Evolutionary conservation across 2,113 vertebrate species (phyloP).

Genomic region (Stictonetta naevosa): DNA sequence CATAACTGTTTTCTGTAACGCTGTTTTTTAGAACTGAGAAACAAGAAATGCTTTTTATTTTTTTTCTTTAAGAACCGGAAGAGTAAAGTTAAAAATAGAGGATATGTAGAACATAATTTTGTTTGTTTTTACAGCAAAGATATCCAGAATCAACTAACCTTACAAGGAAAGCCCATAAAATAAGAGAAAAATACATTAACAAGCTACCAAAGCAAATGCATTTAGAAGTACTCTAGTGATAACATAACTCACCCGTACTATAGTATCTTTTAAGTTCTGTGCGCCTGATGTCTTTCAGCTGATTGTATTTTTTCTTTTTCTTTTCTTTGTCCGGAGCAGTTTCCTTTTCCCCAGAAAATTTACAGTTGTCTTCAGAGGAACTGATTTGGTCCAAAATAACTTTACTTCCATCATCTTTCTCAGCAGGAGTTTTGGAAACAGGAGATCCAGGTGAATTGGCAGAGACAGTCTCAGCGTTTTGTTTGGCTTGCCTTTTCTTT

Average conservation of each 20-base stretch:
- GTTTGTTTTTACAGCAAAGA: not conserved
- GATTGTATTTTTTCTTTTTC: conserved; percentile 80
- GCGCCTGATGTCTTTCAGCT: conserved; percentile 80
- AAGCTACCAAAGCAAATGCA: not conserved
- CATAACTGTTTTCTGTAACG: not conserved
- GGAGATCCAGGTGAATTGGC: conserved; percentile 46
- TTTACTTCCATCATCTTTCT: conserved; percentile 74
- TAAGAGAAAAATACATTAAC: not conserved
- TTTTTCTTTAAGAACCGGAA: not conserved
- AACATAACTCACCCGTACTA: conserved; percentile 67
- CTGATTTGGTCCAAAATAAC: conserved; percentile 73
- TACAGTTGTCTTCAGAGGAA: conserved; percentile 72
- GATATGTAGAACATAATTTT: not conserved
- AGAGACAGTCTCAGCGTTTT: conserved; percentile 70
- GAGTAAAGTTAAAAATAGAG: not conserved
- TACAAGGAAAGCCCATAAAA: not conserved
- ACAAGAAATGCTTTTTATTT: fast-evolving
- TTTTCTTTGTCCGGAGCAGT: conserved; percentile 76
- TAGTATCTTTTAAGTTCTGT: conserved; percentile 83
- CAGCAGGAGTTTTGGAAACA: conserved; percentile 56
- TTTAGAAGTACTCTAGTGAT: not conserved
- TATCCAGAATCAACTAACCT: not conserved
- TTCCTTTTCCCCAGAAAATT: conserved; percentile 69
- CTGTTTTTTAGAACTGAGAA: not conserved
- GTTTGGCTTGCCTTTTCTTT: conserved; percentile 81